phyloP scores from a whole-genome alignment of 2,113 vertebrate species.

The Pipra filicauda region DNA sequence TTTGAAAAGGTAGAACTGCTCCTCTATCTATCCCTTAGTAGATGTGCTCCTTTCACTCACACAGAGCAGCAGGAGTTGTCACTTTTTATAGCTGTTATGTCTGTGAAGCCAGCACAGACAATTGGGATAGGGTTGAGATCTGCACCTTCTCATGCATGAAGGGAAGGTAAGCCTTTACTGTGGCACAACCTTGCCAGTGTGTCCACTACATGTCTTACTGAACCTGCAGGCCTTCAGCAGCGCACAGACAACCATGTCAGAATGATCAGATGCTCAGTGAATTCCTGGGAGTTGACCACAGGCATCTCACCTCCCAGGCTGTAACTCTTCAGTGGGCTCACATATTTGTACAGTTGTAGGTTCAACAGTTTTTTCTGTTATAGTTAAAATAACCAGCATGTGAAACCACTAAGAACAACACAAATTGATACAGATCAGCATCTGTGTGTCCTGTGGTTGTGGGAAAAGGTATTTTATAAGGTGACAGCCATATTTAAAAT shows the following conservation, averaged over 20 bases:
- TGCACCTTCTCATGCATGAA: not conserved
- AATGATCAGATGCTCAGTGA: not conserved
- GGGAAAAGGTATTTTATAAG: not conserved
- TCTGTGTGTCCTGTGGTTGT: not conserved
- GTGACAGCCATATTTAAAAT: not conserved
- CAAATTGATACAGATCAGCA: not conserved
- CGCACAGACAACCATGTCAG: not conserved
- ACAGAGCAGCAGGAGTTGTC: not conserved
- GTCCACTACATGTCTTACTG: fast-evolving
- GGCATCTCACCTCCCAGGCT: not conserved
- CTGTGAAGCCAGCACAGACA: not conserved
- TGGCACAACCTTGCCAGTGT: not conserved
- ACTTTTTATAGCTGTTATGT: not conserved
- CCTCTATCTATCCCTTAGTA: not conserved
- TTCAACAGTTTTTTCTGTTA: not conserved
- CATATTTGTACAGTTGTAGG: not conserved
- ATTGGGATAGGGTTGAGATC: not conserved
- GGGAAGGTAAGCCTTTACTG: not conserved
- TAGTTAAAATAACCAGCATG: not conserved
- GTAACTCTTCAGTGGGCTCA: not conserved
- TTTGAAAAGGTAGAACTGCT: not conserved
- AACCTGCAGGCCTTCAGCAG: not conserved
- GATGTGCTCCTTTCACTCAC: not conserved
- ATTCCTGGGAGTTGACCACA: not conserved
- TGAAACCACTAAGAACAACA: not conserved